Evolutionary conservation across 1,140 invertebrate genomes (phyloP).

Genomic region (Saccostrea glomerata): DNA sequence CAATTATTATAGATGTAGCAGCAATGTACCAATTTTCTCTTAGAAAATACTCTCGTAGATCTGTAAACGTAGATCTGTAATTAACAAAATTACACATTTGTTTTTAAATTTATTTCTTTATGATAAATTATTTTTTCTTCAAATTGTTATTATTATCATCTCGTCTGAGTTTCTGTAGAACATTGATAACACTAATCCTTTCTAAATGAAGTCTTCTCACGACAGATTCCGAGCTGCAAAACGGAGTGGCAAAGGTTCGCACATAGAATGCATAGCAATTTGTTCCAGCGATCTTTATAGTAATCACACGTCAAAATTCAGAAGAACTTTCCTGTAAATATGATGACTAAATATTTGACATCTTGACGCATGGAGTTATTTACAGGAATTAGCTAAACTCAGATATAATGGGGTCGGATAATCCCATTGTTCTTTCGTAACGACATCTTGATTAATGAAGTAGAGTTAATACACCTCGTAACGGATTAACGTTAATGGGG

Average conservation of each 20-base stretch:
- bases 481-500: conserved; percentile 27
- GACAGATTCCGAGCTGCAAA: background rate
- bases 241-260: background rate
- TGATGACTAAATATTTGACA: background rate
- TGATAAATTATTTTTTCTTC: too few relatives aligned
- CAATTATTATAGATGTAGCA: too few relatives aligned
- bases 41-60: too few relatives aligned
- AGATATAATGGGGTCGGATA: background rate
- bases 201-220: background rate
- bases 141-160: too few relatives aligned
- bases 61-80: too few relatives aligned
- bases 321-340: conserved; percentile 4
- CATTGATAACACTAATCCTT: background rate
- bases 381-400: background rate
- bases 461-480: background rate
- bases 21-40: too few relatives aligned
- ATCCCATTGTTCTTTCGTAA: conserved; percentile 22
- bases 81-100: too few relatives aligned
- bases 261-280: conserved; percentile 18
- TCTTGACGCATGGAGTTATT: conserved; percentile 15
- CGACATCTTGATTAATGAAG: conserved; percentile 21
- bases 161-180: background rate
- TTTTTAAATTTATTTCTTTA: too few relatives aligned
- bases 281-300: background rate
- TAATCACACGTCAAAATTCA: conserved; percentile 9